Evolutionary conservation across 1,140 invertebrate genomes (phyloP).

Genomic region (Cydia fagiglandana): DNA sequence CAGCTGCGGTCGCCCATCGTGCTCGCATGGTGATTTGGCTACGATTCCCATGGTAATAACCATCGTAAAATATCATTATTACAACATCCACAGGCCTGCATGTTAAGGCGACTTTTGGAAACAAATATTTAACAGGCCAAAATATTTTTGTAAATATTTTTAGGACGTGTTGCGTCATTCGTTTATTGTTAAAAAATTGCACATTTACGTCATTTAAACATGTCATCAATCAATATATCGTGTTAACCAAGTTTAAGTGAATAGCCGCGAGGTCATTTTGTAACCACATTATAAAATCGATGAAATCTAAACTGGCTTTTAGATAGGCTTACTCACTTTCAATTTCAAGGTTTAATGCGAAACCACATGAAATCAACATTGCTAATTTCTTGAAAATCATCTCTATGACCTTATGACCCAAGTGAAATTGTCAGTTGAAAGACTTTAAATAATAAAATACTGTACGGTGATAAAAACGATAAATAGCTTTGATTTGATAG

Average conservation of each 20-base stretch:
- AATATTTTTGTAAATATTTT: neutral
- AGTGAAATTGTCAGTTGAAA: neutral
- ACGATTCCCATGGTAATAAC: constrained; percentile 30
- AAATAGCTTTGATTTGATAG: too few species aligned
- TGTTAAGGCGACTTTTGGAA: too few species aligned
- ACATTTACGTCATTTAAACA: constrained; percentile 8
- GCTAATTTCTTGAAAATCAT: neutral
- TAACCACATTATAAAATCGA: constrained; percentile 19
- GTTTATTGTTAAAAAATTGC: constrained; percentile 1
- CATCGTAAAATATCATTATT: constrained; percentile 29
- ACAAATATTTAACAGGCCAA: constrained; percentile 29
- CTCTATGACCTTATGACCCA: neutral
- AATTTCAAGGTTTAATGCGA: constrained; percentile 13
- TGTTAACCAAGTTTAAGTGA: constrained; percentile 1
- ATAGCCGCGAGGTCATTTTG: constrained; percentile 10
- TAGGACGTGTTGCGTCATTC: neutral
- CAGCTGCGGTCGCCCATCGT: constrained; percentile 24
- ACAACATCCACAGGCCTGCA: constrained; percentile 1
- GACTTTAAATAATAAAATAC: too few species aligned
- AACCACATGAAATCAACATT: constrained; percentile 5
- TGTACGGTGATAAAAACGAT: too few species aligned
- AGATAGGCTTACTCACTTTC: constrained; percentile 9
- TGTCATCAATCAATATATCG: constrained; percentile 9
- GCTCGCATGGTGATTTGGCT: constrained; percentile 27
- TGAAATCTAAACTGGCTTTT: constrained; percentile 19